Conservation (phyloP, 53 echinoderm and acorn worm species). For the Stichopus horrens region DNA sequence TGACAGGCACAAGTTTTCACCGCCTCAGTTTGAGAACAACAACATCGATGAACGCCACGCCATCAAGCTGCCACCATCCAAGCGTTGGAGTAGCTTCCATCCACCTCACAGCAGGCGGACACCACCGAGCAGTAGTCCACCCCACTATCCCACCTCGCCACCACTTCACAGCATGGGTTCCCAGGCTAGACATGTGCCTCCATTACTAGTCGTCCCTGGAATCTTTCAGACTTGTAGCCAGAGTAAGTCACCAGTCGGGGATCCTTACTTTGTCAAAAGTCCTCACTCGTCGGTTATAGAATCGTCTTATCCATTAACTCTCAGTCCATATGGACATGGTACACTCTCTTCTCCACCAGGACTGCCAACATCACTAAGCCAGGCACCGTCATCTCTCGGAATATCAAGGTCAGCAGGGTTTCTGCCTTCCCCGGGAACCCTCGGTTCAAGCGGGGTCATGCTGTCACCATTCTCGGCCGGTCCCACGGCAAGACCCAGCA, state of each 20-base stretch:
- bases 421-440: slow-evolving; percentile 70
- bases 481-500: slow-evolving; percentile 56
- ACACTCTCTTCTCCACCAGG: slow-evolving; percentile 54
- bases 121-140: slow-evolving; percentile 47
- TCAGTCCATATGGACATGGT: slow-evolving; percentile 64
- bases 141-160: slow-evolving; percentile 44
- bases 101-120: slow-evolving; percentile 48
- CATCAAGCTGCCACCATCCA: slow-evolving; percentile 93
- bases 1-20: slow-evolving; percentile 41
- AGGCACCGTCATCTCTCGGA: slow-evolving; percentile 42
- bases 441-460: slow-evolving; percentile 73
- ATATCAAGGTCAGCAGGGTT: slow-evolving; percentile 58
- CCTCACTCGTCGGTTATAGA: slow-evolving; percentile 65
- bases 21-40: slow-evolving; percentile 57
- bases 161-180: slow-evolving; percentile 61
- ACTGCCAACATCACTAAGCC: slow-evolving; percentile 67
- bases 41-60: slow-evolving; percentile 63
- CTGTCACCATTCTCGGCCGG: slow-evolving; percentile 87
- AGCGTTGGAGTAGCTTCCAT: slow-evolving; percentile 81
- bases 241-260: slow-evolving; percentile 55
- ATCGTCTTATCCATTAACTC: slow-evolving; percentile 65
- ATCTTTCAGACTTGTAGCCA: slow-evolving; percentile 72
- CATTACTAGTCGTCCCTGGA: slow-evolving; percentile 80
- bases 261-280: slow-evolving; percentile 71
- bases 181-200: slow-evolving; percentile 65